Evolutionary conservation across 2,888 invertebrate genomes (phyloP), one percentile per base, ranked within the genome.

Genomic region (Amiota minor): DNA sequence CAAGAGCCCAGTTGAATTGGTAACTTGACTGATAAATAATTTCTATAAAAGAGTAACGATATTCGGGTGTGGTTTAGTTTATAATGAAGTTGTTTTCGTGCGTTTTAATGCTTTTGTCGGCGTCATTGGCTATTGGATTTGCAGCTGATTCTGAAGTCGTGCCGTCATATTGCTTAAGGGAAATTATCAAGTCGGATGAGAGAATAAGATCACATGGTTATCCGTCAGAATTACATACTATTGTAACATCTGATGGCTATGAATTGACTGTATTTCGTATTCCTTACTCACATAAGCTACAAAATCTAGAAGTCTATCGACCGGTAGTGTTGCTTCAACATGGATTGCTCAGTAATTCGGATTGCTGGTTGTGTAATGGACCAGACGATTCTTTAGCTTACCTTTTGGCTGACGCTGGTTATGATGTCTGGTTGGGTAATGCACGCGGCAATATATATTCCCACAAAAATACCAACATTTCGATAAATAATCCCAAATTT

Each of bases 161-260:
- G 62, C 68, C 72, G 0, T 18, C 74, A 0, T 62, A 56, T 12
- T 50, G n/a, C 12, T 59, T 83, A 47, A 76, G 56, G 8, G 74
- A 74, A 16, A 77, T 83, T 71, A 20, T 74, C 6, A 71, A 53
- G n/a, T 76, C 83, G 77, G 81, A 84, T 55, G 85, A 86, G n/a
- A 83, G 88, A 2, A 87, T 87, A 64, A 72, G 72, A 93, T 56
- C 78, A 11, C 80, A 88, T 56, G 89, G 88, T 10, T 96, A 95
- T 86, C 91, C 92, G 0, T 91, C 93, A 0, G 95, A 96, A 88
- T 91, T 92, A 0, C 95, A 96, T 53, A 56, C 71, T 68, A 81
- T 88, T 14, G 73, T 78, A 65, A 89, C 89, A n/a, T 73, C 71
- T 4, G 89, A 89, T 75, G 89, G 88, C 59, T 89, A 89, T 67